Evolutionary conservation across 2,797 vertebrate genomes (phyloP), one percentile per base, ranked within the genome.

Genomic region (Acestrorhynchus altus): DNA sequence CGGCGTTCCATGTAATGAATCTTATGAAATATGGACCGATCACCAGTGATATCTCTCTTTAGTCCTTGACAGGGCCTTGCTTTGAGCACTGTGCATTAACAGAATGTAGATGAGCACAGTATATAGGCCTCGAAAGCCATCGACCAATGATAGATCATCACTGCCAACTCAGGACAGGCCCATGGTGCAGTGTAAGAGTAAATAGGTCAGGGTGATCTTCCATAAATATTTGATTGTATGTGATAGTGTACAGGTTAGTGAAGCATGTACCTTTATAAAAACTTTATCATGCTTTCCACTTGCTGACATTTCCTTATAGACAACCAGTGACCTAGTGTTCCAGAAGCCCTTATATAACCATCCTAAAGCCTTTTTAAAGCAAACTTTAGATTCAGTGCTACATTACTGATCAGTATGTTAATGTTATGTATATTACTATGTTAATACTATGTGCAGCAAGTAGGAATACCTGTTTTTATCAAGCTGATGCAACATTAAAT

Each of bases 191-290:
- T 87, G 80, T 86, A 79, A 83, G 75, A 81, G 79, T 87, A 90
- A 91, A 88, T 84, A 90, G 89, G 86, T 88, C 89, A 90, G 87
- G 76, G 65, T 66, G 83, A 87, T 90, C 82, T 81, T 70, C 59
- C 83, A 89, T 92, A 71, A 90, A 91, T 90, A 89, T 90, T 90
- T 89, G 69, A 91, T 88, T 72, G 69, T 76, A 72, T 87, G 83
- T 86, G 81, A 80, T 84, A 81, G 89, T 84, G 86, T 86, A 83
- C 79, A 80, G 84, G 81, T 85, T 22, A 83, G 80, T 24, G 28
- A 67, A 72, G 65, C 82, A 78, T 70, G 60, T 56, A 28, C 12
- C 76, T 76, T 67, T 59, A 82, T 83, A 70, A 87, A 78, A 44
- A 73, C 83, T 84, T 88, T 65, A 73, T 82, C 69, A 66, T 80